phyloP scores from a whole-genome alignment of 1,140 invertebrate genomes.

The Armadillidium nasatum region DNA sequence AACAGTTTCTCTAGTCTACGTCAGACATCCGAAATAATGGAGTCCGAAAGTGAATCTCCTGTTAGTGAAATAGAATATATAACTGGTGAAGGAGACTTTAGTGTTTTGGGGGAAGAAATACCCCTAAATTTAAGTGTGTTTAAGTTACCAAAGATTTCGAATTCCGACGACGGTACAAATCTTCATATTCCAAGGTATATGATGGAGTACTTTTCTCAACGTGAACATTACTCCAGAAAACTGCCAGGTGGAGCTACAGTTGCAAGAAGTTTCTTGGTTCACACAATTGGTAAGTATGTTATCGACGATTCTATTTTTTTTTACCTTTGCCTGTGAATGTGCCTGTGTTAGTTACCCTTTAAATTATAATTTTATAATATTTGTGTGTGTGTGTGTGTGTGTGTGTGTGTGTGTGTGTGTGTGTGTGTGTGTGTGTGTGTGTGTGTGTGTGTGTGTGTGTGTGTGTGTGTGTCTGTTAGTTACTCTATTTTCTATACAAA shows the following conservation, averaged over 20 bases:
- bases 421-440: too few relatives aligned
- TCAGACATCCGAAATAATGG: not conserved
- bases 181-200: not conserved
- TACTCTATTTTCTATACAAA: too few relatives aligned
- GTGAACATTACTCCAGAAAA: not conserved
- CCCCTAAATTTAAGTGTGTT: not conserved
- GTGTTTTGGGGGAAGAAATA: not conserved
- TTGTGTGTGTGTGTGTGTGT: too few relatives aligned
- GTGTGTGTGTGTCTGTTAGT: too few relatives aligned
- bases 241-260: not conserved
- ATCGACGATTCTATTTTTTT: too few relatives aligned
- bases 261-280: not conserved
- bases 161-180: not conserved
- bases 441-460: too few relatives aligned
- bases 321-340: too few relatives aligned
- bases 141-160: not conserved
- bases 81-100: not conserved
- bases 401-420: too few relatives aligned
- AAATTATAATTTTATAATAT: too few relatives aligned
- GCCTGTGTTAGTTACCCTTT: too few relatives aligned
- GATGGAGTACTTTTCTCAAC: not conserved
- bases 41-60: too few relatives aligned
- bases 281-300: not conserved
- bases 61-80: not conserved
- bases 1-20: not conserved